Percentiles rank a stretch among this genome's conserved stretches.
Conservation (phyloP, 2,113 vertebrate genomes). For the Myiopsitta monachus region DNA sequence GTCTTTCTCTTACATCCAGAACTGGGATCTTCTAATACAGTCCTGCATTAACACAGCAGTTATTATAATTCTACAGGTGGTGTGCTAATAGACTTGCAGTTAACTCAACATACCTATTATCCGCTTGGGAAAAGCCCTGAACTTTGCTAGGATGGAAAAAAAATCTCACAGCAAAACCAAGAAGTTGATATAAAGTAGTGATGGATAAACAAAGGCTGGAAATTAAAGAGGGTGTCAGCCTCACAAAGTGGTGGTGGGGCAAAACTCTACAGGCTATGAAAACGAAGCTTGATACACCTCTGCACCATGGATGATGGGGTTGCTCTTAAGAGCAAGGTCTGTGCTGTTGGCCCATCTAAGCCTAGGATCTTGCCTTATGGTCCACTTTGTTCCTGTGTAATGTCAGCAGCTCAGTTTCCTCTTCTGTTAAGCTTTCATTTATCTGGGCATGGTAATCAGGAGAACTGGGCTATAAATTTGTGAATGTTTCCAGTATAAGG, state of each 20-base stretch:
- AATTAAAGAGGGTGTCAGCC: not conserved
- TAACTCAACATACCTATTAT: not conserved
- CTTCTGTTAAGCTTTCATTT: not conserved
- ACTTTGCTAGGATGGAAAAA: not conserved
- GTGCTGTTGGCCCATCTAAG: not conserved
- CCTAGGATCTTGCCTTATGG: not conserved
- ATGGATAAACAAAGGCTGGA: not conserved
- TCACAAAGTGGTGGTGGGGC: not conserved
- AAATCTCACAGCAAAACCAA: not conserved
- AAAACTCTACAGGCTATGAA: not conserved
- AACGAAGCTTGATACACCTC: not conserved
- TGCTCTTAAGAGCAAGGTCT: not conserved
- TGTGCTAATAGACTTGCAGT: not conserved
- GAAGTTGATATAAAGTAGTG: fast-evolving
- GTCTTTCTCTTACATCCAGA: not conserved
- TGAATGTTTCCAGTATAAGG: not conserved
- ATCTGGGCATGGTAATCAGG: not conserved
- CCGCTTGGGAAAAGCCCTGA: not conserved
- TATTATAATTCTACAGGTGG: not conserved
- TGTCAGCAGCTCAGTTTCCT: not conserved
- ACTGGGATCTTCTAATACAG: not conserved
- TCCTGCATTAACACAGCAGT: not conserved
- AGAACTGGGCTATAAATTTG: not conserved
- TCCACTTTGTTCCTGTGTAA: not conserved
- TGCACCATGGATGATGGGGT: not conserved